Percentiles rank a stretch among this genome's conserved stretches.
phyloP scores from a whole-genome alignment of 1,140 invertebrate species.

The Halesus radiatus region DNA sequence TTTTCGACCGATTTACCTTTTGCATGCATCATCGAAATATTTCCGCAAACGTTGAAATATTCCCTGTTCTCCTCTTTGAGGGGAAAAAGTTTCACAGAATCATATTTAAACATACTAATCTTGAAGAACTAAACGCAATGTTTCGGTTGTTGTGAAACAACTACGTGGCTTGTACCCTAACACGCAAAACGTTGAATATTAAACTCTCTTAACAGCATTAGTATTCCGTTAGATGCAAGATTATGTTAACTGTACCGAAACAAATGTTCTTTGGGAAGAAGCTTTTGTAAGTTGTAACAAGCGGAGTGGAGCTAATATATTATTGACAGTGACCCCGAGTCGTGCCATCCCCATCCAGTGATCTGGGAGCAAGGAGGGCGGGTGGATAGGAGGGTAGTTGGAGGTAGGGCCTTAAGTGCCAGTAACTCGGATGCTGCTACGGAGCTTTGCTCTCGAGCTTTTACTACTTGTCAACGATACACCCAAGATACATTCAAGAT shows the following conservation, averaged over 20 bases:
- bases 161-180: too few relatives aligned
- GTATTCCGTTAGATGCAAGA: slow-evolving; percentile 11
- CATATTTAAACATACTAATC: too few relatives aligned
- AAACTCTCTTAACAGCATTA: slow-evolving; percentile 8
- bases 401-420: slow-evolving; percentile 15
- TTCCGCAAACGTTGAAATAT: too few relatives aligned
- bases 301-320: slow-evolving; percentile 53
- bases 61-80: too few relatives aligned
- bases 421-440: slow-evolving; percentile 1
- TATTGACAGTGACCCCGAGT: slow-evolving; percentile 49
- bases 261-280: slow-evolving; percentile 18
- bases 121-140: too few relatives aligned
- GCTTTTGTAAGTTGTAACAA: slow-evolving; percentile 42
- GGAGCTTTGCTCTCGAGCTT: slow-evolving; percentile 5
- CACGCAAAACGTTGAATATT: not conserved
- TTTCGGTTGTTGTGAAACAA: too few relatives aligned
- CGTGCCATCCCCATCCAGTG: not conserved
- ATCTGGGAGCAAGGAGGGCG: not conserved
- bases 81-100: too few relatives aligned
- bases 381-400: not conserved
- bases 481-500: not conserved
- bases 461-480: slow-evolving; percentile 2
- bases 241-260: slow-evolving; percentile 12
- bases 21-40: too few relatives aligned
- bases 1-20: too few relatives aligned